phyloP scores from a whole-genome alignment of 2,113 vertebrate species.

The Morphnarchus princeps region DNA sequence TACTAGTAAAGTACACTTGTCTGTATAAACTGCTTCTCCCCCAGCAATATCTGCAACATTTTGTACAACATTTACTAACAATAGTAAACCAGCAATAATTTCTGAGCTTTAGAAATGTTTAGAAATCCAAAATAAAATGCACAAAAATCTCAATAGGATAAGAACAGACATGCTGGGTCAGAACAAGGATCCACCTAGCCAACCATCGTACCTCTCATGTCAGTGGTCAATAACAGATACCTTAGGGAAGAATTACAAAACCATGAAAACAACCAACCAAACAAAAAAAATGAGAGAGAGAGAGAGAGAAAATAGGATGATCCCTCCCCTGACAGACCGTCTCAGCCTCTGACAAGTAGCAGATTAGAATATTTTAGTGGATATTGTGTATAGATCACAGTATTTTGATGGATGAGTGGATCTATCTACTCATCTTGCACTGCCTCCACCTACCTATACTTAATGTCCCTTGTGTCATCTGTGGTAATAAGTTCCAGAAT shows the following conservation, averaged over 20 bases:
- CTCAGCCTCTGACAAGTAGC: neutral
- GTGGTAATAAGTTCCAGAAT: neutral
- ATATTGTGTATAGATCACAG: neutral
- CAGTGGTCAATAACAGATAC: neutral
- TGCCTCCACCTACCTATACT: neutral
- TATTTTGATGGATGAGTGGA: neutral
- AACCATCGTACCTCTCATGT: neutral
- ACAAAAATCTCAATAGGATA: neutral
- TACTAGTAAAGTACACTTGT: neutral
- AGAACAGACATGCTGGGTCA: neutral
- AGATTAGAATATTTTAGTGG: neutral
- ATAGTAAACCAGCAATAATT: neutral
- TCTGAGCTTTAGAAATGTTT: neutral
- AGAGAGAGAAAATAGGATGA: neutral
- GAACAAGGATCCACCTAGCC: neutral
- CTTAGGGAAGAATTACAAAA: neutral
- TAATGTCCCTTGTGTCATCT: neutral
- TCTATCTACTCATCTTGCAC: fast-evolving
- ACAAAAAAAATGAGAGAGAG: neutral
- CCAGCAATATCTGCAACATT: neutral
- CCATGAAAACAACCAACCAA: fast-evolving
- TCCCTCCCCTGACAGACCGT: neutral
- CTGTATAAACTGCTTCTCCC: neutral
- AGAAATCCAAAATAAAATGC: neutral
- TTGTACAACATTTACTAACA: neutral